A percentile compares a stretch with the other conserved stretches of the same genome.
Evolutionary conservation across 2,797 vertebrate genomes (phyloP).

Genomic region (Gallinago nigripennis): DNA sequence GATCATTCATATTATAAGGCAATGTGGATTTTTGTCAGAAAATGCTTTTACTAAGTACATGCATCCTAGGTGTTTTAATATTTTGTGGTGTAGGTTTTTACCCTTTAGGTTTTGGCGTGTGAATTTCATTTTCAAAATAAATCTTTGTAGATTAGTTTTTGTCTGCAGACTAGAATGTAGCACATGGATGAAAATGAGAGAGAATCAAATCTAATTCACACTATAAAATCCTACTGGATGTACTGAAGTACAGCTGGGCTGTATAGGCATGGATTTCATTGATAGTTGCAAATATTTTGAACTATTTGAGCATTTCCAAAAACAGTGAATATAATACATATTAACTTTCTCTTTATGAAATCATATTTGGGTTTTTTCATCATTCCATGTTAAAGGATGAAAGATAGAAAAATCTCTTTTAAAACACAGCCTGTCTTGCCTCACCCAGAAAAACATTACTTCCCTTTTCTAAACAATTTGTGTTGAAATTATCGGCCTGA

Average conservation of each 20-base stretch:
- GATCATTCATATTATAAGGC: slow-evolving; percentile 13
- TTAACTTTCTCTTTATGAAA: neutral
- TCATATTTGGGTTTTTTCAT: neutral
- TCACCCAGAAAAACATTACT: neutral
- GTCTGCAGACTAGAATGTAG: slow-evolving; percentile 48
- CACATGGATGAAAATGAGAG: slow-evolving; percentile 44
- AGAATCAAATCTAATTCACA: slow-evolving; percentile 37
- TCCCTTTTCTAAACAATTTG: neutral
- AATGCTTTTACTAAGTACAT: neutral
- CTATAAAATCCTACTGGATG: slow-evolving; percentile 39
- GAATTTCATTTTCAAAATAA: slow-evolving; percentile 48
- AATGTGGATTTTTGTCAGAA: neutral
- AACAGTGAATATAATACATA: neutral
- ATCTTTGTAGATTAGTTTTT: slow-evolving; percentile 45
- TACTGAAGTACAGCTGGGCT: slow-evolving; percentile 21
- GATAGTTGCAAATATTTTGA: neutral
- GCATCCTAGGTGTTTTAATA: neutral
- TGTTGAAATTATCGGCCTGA: neutral
- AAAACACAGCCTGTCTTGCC: neutral
- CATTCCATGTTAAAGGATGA: neutral
- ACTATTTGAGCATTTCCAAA: slow-evolving; percentile 10
- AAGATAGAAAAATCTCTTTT: neutral
- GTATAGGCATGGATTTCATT: neutral
- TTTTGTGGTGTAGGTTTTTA: neutral
- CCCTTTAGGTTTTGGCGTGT: neutral